phyloP scores from a whole-genome alignment of 2,888 invertebrate species.

The Polyploca ridens region DNA sequence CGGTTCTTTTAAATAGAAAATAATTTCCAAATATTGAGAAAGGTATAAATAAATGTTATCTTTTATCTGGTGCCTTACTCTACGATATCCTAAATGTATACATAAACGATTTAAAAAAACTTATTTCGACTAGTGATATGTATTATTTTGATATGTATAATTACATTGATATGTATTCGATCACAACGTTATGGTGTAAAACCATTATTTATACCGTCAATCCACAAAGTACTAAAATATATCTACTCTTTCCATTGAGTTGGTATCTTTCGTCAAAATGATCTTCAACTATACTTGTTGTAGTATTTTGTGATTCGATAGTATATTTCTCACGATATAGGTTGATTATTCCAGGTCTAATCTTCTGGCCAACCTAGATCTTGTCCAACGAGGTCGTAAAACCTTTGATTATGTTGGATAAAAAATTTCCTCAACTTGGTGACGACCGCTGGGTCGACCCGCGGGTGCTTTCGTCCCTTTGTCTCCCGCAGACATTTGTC shows the following conservation, averaged over 20 bases:
- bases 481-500: conserved; percentile 94
- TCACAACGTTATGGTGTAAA: conserved; percentile 62
- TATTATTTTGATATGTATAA: conserved; percentile 63
- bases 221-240: conserved; percentile 7
- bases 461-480: conserved; percentile 92
- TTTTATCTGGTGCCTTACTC: conserved; percentile 55
- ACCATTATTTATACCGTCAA: conserved; percentile 21
- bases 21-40: background rate
- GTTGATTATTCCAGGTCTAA: conserved; percentile 55
- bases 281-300: too few relatives aligned
- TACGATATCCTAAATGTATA: conserved; percentile 72
- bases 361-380: conserved; percentile 97
- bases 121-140: conserved; percentile 73
- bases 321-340: background rate
- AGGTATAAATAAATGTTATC: conserved; percentile 53
- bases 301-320: conserved; percentile 1
- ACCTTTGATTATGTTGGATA: conserved; percentile 95
- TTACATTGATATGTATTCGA: conserved; percentile 58
- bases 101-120: conserved; percentile 78
- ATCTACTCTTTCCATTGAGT: background rate
- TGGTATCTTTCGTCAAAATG: background rate
- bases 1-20: background rate
- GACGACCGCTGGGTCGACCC: conserved; percentile 91
- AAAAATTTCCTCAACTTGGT: conserved; percentile 93
- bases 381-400: conserved; percentile 96